Evolutionary conservation across 2,888 invertebrate species (phyloP), one percentile per base, ranked within the genome.

Genomic region (Rugalucina vietnamica): DNA sequence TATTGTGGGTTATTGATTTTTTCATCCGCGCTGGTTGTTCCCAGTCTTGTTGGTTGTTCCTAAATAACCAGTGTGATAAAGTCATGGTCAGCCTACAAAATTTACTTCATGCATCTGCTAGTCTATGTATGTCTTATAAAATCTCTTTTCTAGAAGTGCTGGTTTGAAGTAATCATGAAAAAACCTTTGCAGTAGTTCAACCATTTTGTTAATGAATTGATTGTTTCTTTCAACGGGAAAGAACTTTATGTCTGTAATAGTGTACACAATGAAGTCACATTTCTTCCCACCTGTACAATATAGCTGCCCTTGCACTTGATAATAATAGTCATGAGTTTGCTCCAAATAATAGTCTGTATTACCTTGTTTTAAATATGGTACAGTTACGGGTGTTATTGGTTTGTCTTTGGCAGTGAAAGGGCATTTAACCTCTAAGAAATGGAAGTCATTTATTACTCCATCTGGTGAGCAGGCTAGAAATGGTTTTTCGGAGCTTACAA

Each of bases 381-480:
- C 50, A 18, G 50, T 49, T 14, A n/a, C 18, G 14, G 14, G 10
- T 18, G 14, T 65, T 43, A 79, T 73, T 18, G 18, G 12, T 18
- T 60, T 60, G 39, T 81, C 49, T 71, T 49, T 54, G 36, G 69
- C 70, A 49, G 71, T 49, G 49, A 54, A 81, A 8, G 76, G 81
- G 50, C 86, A 83, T 60, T 86, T 86, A 21, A 85, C 73, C 39
- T 81, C 83, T 10, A 80, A 60, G n/a, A 81, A 21, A 32, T 24
- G 24, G 36, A 72, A n/a, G 24, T 79, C 78, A 49, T 69, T 65
- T 21, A 86, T 27, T 18, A 86, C 37, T 0, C 83, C 72, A 74
- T 83, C 86, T 24, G 86, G 86, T 32, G 83, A 65, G 29, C 82
- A 27, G 24, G 54, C 83, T n/a, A 86, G 60, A 39, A 34, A 82